These are phyloP conservation scores for Aporophyla lueneburgensis DNA, from an alignment of 2,888 invertebrate genomes.

Conservation along the genomic window DNA sequence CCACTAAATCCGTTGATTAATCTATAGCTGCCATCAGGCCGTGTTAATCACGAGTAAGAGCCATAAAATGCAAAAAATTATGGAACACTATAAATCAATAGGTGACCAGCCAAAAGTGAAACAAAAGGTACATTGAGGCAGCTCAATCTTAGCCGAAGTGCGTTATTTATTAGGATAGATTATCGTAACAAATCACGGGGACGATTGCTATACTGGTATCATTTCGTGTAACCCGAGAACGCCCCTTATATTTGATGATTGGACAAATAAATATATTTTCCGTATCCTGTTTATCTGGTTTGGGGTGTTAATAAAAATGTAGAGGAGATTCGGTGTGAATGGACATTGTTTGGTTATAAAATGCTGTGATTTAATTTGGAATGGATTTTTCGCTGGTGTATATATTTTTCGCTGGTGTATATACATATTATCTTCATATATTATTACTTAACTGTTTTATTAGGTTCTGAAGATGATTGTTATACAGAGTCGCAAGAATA, in stretches of 20 bases:
- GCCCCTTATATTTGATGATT: conserved; percentile 90
- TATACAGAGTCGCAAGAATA: too few species aligned
- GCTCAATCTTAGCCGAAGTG: conserved; percentile 87
- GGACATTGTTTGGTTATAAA: conserved; percentile 22
- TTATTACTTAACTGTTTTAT: not conserved
- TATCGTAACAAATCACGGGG: conserved; percentile 89
- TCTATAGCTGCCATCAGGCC: conserved; percentile 64
- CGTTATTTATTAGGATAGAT: conserved; percentile 89
- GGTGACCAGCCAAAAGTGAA: conserved; percentile 69
- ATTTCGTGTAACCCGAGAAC: conserved; percentile 90
- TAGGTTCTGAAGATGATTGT: not conserved
- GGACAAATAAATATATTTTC: conserved; percentile 91
- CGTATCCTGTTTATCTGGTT: conserved; percentile 90
- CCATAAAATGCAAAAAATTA: conserved; percentile 76
- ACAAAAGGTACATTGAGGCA: conserved; percentile 82
- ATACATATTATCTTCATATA: not conserved
- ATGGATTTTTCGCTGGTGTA: not conserved
- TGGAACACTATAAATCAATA: conserved; percentile 77
- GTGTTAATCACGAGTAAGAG: conserved; percentile 65
- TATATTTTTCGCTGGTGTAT: not conserved
- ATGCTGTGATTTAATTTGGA: not conserved
- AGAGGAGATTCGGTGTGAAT: conserved; percentile 76
- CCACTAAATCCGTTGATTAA: conserved; percentile 66
- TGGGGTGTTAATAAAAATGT: conserved; percentile 91
- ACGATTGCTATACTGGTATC: conserved; percentile 85